Evolutionary conservation across 2,113 vertebrate genomes (phyloP).

Genomic region (Motacilla alba): DNA sequence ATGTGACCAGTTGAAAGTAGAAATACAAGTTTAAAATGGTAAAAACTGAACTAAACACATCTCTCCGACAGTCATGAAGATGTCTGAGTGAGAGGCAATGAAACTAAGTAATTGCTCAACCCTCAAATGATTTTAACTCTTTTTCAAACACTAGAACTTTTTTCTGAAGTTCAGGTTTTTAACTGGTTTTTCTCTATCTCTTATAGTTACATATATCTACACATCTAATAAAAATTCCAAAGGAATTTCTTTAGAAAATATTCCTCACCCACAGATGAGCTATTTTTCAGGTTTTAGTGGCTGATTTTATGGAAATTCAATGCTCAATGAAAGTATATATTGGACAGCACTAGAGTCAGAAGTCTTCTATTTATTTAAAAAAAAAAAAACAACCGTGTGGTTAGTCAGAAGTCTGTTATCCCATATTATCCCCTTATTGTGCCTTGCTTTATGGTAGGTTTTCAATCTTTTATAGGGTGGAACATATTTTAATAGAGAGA

Average conservation of each 20-base stretch:
- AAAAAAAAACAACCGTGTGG: background rate
- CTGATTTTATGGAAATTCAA: background rate
- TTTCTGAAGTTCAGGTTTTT: background rate
- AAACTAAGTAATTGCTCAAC: background rate
- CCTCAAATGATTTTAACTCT: background rate
- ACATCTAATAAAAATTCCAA: background rate
- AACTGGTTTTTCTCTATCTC: background rate
- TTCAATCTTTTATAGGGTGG: background rate
- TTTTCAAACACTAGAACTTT: background rate
- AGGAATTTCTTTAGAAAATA: background rate
- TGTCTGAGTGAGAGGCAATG: background rate
- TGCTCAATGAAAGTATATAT: background rate
- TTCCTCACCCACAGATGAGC: background rate
- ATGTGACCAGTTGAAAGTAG: background rate
- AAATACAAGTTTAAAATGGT: background rate
- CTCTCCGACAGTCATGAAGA: background rate
- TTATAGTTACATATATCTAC: background rate
- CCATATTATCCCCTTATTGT: background rate
- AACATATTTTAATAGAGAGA: slow-evolving; percentile 14
- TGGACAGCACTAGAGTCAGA: background rate
- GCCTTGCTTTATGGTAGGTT: background rate
- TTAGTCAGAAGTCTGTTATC: background rate
- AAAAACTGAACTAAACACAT: background rate
- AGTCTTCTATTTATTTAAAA: slow-evolving; percentile 4
- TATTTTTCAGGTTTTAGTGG: background rate